phyloP scores from a whole-genome alignment of 2,888 invertebrate genomes.

The Pecten maximus region DNA sequence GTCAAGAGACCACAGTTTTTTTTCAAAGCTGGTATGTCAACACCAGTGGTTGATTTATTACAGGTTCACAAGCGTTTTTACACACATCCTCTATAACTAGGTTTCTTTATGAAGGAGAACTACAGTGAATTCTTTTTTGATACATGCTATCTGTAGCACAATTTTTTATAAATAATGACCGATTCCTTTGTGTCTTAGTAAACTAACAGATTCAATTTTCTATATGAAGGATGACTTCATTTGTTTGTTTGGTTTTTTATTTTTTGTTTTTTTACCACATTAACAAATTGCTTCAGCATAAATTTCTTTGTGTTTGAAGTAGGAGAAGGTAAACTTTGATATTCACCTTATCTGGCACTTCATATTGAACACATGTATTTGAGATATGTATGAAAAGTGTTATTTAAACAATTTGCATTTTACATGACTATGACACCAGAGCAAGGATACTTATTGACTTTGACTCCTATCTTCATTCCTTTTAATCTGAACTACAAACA shows the following conservation, averaged over 20 bases:
- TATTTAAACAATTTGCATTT: neutral
- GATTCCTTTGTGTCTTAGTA: neutral
- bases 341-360: neutral
- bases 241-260: neutral
- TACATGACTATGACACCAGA: neutral
- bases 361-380: neutral
- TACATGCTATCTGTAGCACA: neutral
- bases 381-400: neutral
- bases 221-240: neutral
- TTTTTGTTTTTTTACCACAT: neutral
- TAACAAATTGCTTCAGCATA: neutral
- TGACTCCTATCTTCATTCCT: neutral
- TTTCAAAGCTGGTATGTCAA: constrained; percentile 7
- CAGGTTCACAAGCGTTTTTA: neutral
- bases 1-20: neutral
- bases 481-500: neutral
- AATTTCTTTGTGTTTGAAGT: neutral
- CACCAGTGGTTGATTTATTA: neutral
- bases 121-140: neutral
- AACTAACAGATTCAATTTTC: neutral
- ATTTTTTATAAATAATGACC: neutral
- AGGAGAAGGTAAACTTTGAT: neutral
- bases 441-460: neutral
- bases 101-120: neutral
- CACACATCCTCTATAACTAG: neutral